These are phyloP conservation scores for Odontomachus brunneus DNA, from an alignment of 1,140 invertebrate species.

Conservation along the genomic window DNA sequence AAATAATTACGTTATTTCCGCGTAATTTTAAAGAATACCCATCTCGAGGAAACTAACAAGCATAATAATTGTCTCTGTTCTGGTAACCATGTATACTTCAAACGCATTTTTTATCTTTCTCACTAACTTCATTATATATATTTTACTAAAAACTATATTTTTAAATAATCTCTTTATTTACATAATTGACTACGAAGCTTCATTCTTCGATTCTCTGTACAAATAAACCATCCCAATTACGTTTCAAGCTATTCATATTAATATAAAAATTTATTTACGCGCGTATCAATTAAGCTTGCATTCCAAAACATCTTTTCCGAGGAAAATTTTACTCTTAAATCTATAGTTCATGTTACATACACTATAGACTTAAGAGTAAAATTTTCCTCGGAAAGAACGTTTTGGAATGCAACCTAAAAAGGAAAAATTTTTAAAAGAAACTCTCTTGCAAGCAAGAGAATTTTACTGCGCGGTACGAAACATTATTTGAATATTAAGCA, in stretches of 20 bases:
- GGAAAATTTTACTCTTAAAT: no score
- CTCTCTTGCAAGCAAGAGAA: not conserved
- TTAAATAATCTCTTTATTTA: constrained; percentile 74
- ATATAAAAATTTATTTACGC: not conserved
- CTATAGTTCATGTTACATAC: no score
- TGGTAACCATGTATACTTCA: constrained; percentile 21
- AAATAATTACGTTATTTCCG: constrained; percentile 25
- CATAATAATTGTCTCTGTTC: constrained; percentile 30
- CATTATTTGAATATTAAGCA: constrained; percentile 11
- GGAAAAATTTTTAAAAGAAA: constrained; percentile 30
- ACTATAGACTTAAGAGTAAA: no score
- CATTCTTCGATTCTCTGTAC: constrained; percentile 56
- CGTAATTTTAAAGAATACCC: constrained; percentile 15
- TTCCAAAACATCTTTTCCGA: no score
- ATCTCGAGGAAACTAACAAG: constrained; percentile 18
- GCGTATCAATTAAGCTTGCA: not conserved
- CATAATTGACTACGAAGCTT: constrained; percentile 80
- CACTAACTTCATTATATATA: constrained; percentile 20
- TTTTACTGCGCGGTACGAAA: constrained; percentile 47
- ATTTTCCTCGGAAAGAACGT: no score
- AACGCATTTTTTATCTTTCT: constrained; percentile 2
- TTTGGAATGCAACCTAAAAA: no score
- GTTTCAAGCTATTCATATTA: constrained; percentile 21
- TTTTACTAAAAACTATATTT: constrained; percentile 59
- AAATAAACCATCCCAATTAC: constrained; percentile 62